Evolutionary conservation across 2,113 vertebrate species (phyloP), one percentile per base, ranked within the genome.

Genomic region (Barnardius zonarius): DNA sequence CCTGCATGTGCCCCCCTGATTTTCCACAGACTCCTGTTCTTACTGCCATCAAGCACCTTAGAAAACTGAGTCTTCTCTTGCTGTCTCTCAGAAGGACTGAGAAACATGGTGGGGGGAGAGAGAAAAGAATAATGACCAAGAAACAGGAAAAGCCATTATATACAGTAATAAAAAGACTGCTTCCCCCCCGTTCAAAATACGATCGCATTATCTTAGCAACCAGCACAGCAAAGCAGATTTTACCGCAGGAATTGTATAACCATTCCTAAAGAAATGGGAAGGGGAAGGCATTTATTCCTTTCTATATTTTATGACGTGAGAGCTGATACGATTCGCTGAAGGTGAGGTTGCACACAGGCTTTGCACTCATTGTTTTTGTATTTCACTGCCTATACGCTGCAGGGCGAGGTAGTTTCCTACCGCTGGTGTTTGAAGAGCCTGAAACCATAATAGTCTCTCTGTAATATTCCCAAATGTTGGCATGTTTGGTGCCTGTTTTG

Each of bases 81-180:
- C 39, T 69, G 74, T 90, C 69, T 79, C 76, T 84, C 74, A 92
- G 49, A 90, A 90, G 15, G 70, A 69, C 73, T 77, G 86, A 93
- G 93, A 92, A 92, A 95, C 1, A 0, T 73, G 77, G n/a, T 44
- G 1, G 3, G 17, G 8, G 25, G 57, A 14, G 43, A 39, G 49
- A 25, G 2, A 51, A 39, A 41, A 55, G 73, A 70, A 39, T 41
- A 90, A 92, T 46, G 86, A 64, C 1, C 8, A 78, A 92, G 93
- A 95, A 97, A 96, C 94, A 97, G 97, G 95, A 97, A 97, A 96
- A 96, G 86, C 94, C 92, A 93, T 97, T 97, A 91, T 94, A 95
- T 49, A 68, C 74, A 93, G 93, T 37, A 91, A 96, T 94, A 96
- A 96, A 96, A 94, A 90, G 88, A 39, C 92, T 46, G 83, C 78